Percentiles rank a stretch among this genome's conserved stretches.
Conservation (phyloP, 2,113 vertebrate species). For the Platichthys stellatus region DNA sequence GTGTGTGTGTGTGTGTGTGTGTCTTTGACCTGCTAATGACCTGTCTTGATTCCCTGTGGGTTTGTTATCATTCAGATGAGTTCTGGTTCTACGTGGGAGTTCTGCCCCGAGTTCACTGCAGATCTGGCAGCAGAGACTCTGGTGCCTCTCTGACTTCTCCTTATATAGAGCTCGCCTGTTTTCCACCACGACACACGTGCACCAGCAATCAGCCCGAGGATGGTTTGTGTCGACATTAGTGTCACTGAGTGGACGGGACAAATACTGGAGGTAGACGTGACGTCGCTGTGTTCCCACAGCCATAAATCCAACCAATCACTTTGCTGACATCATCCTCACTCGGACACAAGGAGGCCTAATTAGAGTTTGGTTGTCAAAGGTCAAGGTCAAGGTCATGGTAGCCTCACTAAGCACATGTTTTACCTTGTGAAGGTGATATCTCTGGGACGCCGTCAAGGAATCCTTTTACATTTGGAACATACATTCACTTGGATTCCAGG, state of each 20-base stretch:
- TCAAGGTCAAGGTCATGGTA: too few relatives aligned
- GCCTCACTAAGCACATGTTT: too few relatives aligned
- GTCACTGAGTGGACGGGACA: conserved; percentile 9
- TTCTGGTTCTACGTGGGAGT: background rate
- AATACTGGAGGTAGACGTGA: background rate
- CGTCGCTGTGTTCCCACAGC: conserved; percentile 12
- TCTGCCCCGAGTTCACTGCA: conserved; percentile 20
- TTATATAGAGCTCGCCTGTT: conserved; percentile 56
- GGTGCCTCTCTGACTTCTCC: conserved; percentile 33
- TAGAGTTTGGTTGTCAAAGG: too few relatives aligned
- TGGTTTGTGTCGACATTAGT: conserved; percentile 18
- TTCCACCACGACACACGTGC: conserved; percentile 20
- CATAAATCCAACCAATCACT: background rate
- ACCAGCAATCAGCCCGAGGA: conserved; percentile 29
- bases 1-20: conserved; percentile 11
- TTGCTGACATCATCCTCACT: too few relatives aligned
- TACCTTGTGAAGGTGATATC: too few relatives aligned
- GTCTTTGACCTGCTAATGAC: conserved; percentile 28
- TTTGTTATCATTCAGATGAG: conserved; percentile 36
- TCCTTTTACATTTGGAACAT: too few relatives aligned
- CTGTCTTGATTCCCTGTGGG: conserved; percentile 10
- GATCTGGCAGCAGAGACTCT: conserved; percentile 34
- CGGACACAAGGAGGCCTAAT: too few relatives aligned
- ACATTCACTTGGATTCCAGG: too few relatives aligned
- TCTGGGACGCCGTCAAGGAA: too few relatives aligned